A percentile compares a stretch with the other conserved stretches of the same genome.
These are phyloP conservation scores for Therioaphis trifolii DNA, from an alignment of 2,888 invertebrate species.

Conservation along the genomic window DNA sequence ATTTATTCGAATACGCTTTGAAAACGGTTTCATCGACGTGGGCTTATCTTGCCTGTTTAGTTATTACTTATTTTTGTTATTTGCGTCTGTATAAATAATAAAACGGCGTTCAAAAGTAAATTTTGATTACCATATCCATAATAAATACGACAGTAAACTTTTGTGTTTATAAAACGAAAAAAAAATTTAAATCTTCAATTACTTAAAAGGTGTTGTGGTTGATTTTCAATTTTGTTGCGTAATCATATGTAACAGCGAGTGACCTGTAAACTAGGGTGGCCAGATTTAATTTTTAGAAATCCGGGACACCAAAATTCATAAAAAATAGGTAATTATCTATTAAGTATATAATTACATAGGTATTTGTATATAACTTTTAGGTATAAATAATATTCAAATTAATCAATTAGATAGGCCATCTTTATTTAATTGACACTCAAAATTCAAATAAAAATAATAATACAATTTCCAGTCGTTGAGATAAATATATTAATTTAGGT, in stretches of 20 bases:
- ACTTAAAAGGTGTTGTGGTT: conserved; percentile 31
- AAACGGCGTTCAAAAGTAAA: too few species aligned
- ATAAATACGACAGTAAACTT: neutral
- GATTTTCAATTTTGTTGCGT: conserved; percentile 3
- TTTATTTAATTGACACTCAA: neutral
- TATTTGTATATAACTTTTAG: conserved; percentile 5
- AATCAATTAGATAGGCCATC: too few species aligned
- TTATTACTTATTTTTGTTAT: too few species aligned
- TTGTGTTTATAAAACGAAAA: conserved; percentile 26
- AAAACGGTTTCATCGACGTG: too few species aligned
- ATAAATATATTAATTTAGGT: conserved; percentile 13
- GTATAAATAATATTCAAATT: neutral
- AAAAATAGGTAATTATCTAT: neutral
- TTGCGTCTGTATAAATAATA: too few species aligned
- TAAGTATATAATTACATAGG: neutral
- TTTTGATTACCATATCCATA: neutral
- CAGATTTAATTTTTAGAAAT: neutral
- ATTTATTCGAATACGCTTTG: too few species aligned
- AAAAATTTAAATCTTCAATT: conserved; percentile 15
- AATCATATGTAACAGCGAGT: conserved; percentile 24
- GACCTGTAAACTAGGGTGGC: neutral
- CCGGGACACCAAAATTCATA: neutral
- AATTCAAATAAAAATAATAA: neutral
- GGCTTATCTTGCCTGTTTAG: too few species aligned
- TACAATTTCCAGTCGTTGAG: neutral